Percentiles rank a stretch among this genome's conserved stretches.
phyloP scores from a whole-genome alignment of 2,888 invertebrate genomes.

The Limnephilus marmoratus region DNA sequence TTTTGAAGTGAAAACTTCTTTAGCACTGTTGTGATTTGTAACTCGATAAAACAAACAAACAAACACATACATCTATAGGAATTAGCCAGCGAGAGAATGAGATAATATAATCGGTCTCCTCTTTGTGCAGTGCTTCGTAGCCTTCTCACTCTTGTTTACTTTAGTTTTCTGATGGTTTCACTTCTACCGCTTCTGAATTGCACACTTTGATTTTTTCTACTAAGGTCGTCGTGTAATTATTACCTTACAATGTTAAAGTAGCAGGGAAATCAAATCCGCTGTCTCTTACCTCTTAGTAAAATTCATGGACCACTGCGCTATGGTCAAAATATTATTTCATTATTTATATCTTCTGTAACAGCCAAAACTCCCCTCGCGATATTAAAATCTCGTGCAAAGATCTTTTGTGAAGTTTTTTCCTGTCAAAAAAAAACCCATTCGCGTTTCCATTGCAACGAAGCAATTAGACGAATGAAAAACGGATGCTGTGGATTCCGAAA shows the following conservation, averaged over 20 bases:
- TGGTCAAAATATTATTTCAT: not conserved
- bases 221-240: no score
- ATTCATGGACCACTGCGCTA: not conserved
- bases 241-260: not conserved
- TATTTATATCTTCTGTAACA: not conserved
- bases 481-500: not conserved
- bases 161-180: no score
- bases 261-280: not conserved
- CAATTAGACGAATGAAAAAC: constrained; percentile 2
- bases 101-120: no score
- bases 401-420: not conserved
- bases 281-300: not conserved
- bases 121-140: no score
- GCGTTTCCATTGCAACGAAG: not conserved
- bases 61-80: no score
- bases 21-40: no score
- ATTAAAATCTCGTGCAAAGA: constrained; percentile 2
- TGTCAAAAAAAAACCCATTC: not conserved
- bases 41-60: no score
- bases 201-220: no score
- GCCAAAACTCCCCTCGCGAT: not conserved
- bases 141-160: no score
- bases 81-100: no score
- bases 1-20: no score
- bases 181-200: no score